Conservation (phyloP, 2,888 invertebrate genomes). For the Thymelicus acteon region DNA sequence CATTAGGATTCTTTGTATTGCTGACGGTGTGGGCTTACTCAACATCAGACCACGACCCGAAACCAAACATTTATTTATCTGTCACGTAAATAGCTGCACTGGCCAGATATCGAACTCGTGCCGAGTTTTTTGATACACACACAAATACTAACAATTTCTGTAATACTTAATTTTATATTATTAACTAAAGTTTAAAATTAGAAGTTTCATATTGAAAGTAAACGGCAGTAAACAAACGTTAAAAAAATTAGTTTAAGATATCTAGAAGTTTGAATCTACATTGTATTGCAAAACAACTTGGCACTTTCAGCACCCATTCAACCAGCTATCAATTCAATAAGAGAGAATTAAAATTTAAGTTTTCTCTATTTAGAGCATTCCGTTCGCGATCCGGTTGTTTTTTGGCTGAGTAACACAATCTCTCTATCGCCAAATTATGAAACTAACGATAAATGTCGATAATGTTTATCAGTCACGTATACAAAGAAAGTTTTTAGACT, state of each 20-base stretch:
- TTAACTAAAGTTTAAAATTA: too few relatives aligned
- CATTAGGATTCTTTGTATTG: too few relatives aligned
- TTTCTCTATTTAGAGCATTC: neutral
- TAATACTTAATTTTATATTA: too few relatives aligned
- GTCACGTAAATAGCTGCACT: too few relatives aligned
- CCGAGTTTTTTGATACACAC: too few relatives aligned
- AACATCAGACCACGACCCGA: too few relatives aligned
- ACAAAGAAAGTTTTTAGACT: constrained; percentile 7
- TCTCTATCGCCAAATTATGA: neutral
- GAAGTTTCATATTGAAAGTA: too few relatives aligned
- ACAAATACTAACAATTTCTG: too few relatives aligned
- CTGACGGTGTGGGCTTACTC: too few relatives aligned
- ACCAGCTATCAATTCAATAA: neutral
- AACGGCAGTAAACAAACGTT: neutral
- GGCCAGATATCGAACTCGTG: too few relatives aligned
- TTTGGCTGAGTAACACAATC: neutral
- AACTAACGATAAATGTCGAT: neutral
- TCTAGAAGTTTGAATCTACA: neutral
- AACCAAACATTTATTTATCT: too few relatives aligned
- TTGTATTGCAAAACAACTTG: neutral
- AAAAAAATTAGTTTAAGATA: neutral
- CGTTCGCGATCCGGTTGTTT: neutral
- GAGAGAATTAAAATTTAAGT: neutral
- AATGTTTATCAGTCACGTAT: constrained; percentile 9
- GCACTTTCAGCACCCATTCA: neutral